Conservation (phyloP, 2,888 invertebrate genomes). For the Drosophila setosimentum region DNA sequence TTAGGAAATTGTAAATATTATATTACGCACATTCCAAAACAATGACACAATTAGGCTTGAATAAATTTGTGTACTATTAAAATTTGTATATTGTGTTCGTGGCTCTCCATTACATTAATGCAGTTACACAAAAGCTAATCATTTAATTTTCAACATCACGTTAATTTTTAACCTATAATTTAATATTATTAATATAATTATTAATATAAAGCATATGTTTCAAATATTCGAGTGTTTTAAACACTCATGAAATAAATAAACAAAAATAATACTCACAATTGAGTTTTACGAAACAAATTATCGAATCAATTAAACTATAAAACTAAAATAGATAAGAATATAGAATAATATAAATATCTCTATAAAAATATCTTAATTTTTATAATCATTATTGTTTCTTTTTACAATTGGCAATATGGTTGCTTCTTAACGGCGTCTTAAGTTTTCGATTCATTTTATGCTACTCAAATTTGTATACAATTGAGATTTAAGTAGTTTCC, state of each 20-base stretch:
- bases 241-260: neutral
- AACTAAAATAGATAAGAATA: too few species aligned
- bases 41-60: too few species aligned
- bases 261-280: too few species aligned
- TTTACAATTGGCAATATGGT: neutral
- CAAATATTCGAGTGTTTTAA: neutral
- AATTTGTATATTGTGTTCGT: neutral
- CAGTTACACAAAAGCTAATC: too few species aligned
- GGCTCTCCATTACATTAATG: neutral
- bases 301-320: too few species aligned
- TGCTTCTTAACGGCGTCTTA: neutral
- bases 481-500: neutral
- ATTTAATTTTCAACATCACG: too few species aligned
- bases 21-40: neutral
- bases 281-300: too few species aligned
- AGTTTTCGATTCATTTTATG: constrained; percentile 19
- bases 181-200: neutral
- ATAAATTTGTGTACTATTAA: neutral
- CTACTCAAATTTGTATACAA: neutral
- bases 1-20: neutral
- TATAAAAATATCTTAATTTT: neutral
- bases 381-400: neutral
- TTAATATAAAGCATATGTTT: too few species aligned
- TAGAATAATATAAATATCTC: neutral
- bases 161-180: too few species aligned